Percentiles rank a stretch among this genome's conserved stretches.
These are phyloP conservation scores for Dioctria rufipes DNA, from an alignment of 2,888 invertebrate genomes.

Conservation along the genomic window DNA sequence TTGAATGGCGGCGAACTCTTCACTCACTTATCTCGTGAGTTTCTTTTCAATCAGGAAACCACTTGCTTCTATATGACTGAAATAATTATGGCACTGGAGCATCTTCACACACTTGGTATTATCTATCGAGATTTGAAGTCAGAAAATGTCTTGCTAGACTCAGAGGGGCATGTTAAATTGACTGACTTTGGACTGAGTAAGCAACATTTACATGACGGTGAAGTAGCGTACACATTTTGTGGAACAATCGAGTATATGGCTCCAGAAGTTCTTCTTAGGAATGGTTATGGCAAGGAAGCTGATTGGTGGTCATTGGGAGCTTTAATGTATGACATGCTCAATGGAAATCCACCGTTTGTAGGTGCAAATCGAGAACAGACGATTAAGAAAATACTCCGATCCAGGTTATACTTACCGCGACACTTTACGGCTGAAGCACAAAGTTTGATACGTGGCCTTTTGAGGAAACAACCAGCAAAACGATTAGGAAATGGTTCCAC, in stretches of 20 bases:
- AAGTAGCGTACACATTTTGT: slow-evolving; percentile 98
- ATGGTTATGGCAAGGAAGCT: slow-evolving; percentile 98
- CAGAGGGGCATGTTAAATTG: slow-evolving; percentile 96
- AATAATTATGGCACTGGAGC: slow-evolving; percentile 97
- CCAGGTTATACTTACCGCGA: slow-evolving; percentile 93
- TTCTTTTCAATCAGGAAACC: slow-evolving; percentile 98
- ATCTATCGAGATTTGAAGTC: slow-evolving; percentile 99
- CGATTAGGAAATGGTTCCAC: slow-evolving; percentile 88
- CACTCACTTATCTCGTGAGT: slow-evolving; percentile 98
- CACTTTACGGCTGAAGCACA: slow-evolving; percentile 96
- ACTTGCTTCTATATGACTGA: slow-evolving; percentile 99
- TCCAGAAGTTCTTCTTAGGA: slow-evolving; percentile 96
- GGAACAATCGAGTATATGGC: slow-evolving; percentile 99
- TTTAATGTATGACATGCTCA: slow-evolving; percentile 98
- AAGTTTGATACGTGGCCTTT: slow-evolving; percentile 90
- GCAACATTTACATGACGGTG: slow-evolving; percentile 94
- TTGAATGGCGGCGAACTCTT: slow-evolving; percentile 99
- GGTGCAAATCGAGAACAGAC: slow-evolving; percentile 98
- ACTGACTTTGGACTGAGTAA: slow-evolving; percentile 99
- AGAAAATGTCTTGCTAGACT: slow-evolving; percentile 96
- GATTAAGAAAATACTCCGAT: slow-evolving; percentile 98
- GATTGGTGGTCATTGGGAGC: slow-evolving; percentile 99
- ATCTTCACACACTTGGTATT: slow-evolving; percentile 96
- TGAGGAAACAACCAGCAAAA: slow-evolving; percentile 87
- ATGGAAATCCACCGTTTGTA: slow-evolving; percentile 98